Percentiles rank a stretch among this genome's conserved stretches.
Conservation (phyloP, 2,113 vertebrate species). For the Notothenia rossii region DNA sequence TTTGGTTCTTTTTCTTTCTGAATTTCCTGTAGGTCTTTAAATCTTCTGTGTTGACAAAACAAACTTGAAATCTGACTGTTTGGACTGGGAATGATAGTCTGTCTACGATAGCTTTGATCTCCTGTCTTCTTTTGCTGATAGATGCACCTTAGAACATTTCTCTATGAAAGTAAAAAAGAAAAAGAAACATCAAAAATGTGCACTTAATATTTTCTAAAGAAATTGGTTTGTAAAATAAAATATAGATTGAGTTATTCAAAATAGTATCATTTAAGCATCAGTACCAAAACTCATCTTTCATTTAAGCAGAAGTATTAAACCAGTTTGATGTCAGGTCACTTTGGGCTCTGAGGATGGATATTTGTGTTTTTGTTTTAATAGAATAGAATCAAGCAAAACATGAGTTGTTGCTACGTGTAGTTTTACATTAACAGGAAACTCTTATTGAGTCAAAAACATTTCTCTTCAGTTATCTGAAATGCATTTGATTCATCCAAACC, state of each 20-base stretch:
- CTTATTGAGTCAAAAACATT: neutral
- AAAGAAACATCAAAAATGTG: too few species aligned
- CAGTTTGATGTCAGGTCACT: neutral
- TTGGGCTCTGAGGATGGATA: neutral
- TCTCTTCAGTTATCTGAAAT: neutral
- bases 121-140: neutral
- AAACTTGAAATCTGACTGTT: slow-evolving; percentile 3
- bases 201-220: too few species aligned
- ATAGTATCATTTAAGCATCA: neutral
- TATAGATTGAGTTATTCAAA: neutral
- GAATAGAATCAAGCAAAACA: neutral
- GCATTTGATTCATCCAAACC: neutral
- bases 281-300: neutral
- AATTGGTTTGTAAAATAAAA: too few species aligned
- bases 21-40: neutral
- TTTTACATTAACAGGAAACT: neutral
- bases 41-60: neutral
- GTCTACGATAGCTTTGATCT: neutral
- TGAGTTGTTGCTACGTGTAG: neutral
- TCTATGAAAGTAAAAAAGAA: neutral
- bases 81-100: neutral
- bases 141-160: neutral
- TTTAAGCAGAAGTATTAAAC: neutral
- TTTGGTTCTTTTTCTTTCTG: slow-evolving; percentile 11
- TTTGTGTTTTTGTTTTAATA: neutral